Percentiles rank a stretch among this genome's conserved stretches.
phyloP scores from a whole-genome alignment of 2,797 vertebrate species.

The Alcedo atthis region DNA sequence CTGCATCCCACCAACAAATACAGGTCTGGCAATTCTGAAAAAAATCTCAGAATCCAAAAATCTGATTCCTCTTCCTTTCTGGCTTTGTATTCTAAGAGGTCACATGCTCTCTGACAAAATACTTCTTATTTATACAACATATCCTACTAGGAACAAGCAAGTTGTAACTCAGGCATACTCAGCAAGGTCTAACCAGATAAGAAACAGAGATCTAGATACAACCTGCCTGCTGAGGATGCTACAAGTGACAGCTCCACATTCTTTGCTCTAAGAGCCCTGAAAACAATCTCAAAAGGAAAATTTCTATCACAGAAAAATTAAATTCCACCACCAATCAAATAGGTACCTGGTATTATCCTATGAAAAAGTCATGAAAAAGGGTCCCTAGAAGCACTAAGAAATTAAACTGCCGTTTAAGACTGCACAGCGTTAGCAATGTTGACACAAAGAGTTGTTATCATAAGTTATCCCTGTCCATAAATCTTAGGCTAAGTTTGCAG shows the following conservation, averaged over 20 bases:
- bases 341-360: accelerated
- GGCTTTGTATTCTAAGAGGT: not conserved
- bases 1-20: not conserved
- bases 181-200: not conserved
- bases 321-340: not conserved
- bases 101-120: not conserved
- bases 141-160: not conserved
- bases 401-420: not conserved
- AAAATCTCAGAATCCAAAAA: not conserved
- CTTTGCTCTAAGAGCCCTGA: not conserved
- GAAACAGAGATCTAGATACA: not conserved
- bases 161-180: not conserved
- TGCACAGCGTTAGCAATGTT: not conserved
- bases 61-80: not conserved
- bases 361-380: not conserved
- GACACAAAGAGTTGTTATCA: not conserved
- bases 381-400: not conserved
- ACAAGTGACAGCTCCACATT: not conserved
- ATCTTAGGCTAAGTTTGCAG: not conserved
- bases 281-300: not conserved
- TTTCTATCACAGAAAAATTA: not conserved
- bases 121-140: not conserved
- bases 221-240: not conserved
- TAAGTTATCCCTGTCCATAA: not conserved
- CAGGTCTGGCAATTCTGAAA: not conserved